Percentiles rank a stretch among this genome's conserved stretches.
Conservation (phyloP, 2,888 invertebrate species). For the Leptogaster cylindrica region DNA sequence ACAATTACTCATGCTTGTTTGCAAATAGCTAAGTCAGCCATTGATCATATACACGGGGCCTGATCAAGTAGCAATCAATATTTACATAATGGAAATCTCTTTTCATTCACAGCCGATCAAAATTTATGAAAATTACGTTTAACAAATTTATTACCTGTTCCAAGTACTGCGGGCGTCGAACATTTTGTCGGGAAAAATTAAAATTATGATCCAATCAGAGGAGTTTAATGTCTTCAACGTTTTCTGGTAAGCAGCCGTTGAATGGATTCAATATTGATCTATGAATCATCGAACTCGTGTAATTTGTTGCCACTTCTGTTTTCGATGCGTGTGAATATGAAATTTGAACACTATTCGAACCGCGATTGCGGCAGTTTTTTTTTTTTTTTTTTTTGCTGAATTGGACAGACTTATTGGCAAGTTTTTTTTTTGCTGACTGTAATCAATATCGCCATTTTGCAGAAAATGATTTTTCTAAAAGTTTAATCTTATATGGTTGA, state of each 20-base stretch:
- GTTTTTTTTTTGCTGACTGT: no score
- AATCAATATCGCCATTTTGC: no score
- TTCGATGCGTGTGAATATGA: background rate
- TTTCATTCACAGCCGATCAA: slow-evolving; percentile 15
- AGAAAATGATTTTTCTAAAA: no score
- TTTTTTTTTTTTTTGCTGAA: no score
- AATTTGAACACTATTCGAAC: background rate
- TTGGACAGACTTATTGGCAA: no score
- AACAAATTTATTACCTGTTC: slow-evolving; percentile 35
- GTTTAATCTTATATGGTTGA: no score
- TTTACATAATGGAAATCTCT: slow-evolving; percentile 34
- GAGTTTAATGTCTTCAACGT: background rate
- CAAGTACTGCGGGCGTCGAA: slow-evolving; percentile 7
- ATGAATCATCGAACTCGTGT: background rate
- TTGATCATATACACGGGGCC: slow-evolving; percentile 17
- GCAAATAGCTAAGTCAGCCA: slow-evolving; percentile 18
- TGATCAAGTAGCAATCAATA: slow-evolving; percentile 42
- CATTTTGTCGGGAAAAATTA: background rate
- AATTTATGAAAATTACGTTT: slow-evolving; percentile 40
- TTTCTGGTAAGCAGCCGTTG: no score
- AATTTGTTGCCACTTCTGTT: background rate
- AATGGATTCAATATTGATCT: no score
- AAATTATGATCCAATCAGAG: background rate
- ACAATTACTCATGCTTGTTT: slow-evolving; percentile 37
- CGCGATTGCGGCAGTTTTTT: no score